These are phyloP conservation scores for Austrolebias charrua DNA, from an alignment of 2,797 vertebrate species.

Conservation along the genomic window DNA sequence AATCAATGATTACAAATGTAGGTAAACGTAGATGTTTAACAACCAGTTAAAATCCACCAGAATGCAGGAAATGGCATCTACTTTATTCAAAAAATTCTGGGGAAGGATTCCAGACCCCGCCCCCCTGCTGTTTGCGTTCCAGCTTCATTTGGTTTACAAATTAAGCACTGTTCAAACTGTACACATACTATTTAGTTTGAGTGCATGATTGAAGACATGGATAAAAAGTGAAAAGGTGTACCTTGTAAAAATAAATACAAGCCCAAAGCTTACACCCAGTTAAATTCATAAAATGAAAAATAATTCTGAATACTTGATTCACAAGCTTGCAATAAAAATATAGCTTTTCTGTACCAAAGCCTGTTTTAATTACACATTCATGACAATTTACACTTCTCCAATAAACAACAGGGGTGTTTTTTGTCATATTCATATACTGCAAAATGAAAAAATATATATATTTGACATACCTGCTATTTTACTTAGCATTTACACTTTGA, in stretches of 20 bases:
- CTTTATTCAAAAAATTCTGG: no score
- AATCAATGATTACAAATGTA: no score
- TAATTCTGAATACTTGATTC: conserved; percentile 16
- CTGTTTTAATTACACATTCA: no score
- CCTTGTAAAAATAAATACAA: not conserved
- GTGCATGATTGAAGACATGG: not conserved
- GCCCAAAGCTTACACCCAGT: conserved; percentile 7
- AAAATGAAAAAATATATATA: conserved; percentile 6
- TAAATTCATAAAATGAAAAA: conserved; percentile 23
- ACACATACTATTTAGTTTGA: no score
- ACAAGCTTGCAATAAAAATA: conserved; percentile 11
- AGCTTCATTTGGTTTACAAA: no score
- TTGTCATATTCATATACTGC: conserved; percentile 2
- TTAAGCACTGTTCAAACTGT: no score
- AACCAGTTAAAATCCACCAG: no score
- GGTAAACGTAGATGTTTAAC: no score
- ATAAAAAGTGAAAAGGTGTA: not conserved
- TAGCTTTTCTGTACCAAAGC: not conserved
- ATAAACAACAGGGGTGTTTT: not conserved
- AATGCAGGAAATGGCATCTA: no score
- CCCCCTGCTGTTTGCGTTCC: no score
- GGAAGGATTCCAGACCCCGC: no score
- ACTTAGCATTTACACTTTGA: conserved; percentile 22
- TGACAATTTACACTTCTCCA: not conserved
- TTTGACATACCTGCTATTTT: conserved; percentile 31